Conservation (phyloP, 1,140 invertebrate genomes). For the Melitaea cinxia region DNA sequence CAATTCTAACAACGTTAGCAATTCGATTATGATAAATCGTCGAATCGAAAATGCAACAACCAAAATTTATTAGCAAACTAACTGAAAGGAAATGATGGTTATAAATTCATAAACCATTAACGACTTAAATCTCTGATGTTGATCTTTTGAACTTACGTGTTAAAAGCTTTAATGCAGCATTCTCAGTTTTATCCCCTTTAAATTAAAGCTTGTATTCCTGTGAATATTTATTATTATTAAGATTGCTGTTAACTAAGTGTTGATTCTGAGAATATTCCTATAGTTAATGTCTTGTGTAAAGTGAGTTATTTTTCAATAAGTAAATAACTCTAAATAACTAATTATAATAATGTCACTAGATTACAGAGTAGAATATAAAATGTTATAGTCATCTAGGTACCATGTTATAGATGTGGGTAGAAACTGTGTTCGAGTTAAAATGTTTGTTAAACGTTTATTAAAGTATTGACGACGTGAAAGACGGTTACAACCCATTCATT, state of each 20-base stretch:
- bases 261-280: background rate
- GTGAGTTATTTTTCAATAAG: background rate
- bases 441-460: background rate
- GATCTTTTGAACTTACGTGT: conserved; percentile 35
- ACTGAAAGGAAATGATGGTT: conserved; percentile 23
- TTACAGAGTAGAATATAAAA: no score
- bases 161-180: conserved; percentile 4
- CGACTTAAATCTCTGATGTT: conserved; percentile 42
- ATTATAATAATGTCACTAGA: no score
- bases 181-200: background rate
- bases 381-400: no score
- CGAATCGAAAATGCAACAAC: conserved; percentile 29
- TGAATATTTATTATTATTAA: conserved; percentile 2
- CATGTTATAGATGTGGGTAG: no score
- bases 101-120: conserved; percentile 46
- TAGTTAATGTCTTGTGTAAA: background rate
- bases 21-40: conserved; percentile 22
- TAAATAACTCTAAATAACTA: no score
- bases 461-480: background rate
- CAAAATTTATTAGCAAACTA: conserved; percentile 30
- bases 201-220: background rate
- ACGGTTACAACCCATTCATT: conserved; percentile 22
- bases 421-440: no score
- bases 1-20: conserved; percentile 16
- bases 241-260: background rate